phyloP scores from a whole-genome alignment of 2,113 vertebrate species.

The Glaucomys volans region DNA sequence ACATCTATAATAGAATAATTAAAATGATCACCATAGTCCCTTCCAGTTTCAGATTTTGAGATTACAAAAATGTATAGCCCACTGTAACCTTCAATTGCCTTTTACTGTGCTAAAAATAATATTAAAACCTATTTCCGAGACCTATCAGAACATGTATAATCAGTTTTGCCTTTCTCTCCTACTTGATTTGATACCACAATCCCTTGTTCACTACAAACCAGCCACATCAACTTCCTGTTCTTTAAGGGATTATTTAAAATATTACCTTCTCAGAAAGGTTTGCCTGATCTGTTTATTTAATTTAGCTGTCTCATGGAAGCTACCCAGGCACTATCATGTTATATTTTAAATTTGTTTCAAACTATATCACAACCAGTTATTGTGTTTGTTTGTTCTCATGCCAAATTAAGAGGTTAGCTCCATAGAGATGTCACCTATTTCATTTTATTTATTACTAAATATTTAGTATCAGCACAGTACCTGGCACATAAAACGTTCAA shows the following conservation, averaged over 20 bases:
- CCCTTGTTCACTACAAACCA: background rate
- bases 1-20: constrained; percentile 34
- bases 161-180: background rate
- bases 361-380: background rate
- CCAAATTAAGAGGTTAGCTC: constrained; percentile 22
- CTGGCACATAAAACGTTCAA: background rate
- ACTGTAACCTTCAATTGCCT: constrained; percentile 6
- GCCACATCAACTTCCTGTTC: background rate
- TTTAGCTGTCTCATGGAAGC: background rate
- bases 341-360: constrained; percentile 49
- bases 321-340: background rate
- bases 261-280: constrained; percentile 50
- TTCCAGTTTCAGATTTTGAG: constrained; percentile 52
- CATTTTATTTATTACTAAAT: constrained; percentile 33
- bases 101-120: constrained; percentile 2
- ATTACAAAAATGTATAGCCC: background rate
- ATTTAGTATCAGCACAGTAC: constrained; percentile 36
- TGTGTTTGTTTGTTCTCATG: constrained; percentile 58
- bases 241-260: constrained; percentile 43
- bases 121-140: background rate
- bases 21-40: background rate
- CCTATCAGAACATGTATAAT: background rate
- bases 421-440: background rate
- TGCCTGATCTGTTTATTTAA: constrained; percentile 41
- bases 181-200: constrained; percentile 46